These are phyloP conservation scores for Sarotherodon lohbergeri DNA, from an alignment of 2,113 vertebrate genomes.

Conservation along the genomic window DNA sequence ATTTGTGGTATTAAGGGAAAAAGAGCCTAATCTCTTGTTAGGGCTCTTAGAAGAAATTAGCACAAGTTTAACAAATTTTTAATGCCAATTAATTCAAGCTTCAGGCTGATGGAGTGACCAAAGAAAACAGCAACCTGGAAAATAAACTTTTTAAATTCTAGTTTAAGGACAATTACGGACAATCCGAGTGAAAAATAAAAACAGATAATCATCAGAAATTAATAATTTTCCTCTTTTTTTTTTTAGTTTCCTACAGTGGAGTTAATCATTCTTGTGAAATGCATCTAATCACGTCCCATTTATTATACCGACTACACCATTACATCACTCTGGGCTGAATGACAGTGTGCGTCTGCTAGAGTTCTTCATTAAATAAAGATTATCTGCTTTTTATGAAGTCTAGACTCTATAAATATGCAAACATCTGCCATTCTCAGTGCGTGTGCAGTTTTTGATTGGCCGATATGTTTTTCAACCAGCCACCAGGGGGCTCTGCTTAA, in stretches of 20 bases:
- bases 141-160: not conserved
- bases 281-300: not conserved
- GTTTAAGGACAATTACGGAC: not conserved
- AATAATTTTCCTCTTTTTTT: not conserved
- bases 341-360: not conserved
- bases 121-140: not conserved
- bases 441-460: not conserved
- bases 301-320: not conserved
- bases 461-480: not conserved
- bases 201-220: not conserved
- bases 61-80: not conserved
- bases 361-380: not conserved
- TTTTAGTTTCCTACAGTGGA: not conserved
- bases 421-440: not conserved
- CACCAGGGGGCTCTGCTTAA: not conserved
- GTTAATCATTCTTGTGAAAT: not conserved
- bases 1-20: not conserved
- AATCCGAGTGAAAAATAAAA: not conserved
- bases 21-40: not conserved
- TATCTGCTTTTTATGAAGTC: not conserved
- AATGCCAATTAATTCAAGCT: not conserved
- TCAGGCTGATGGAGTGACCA: not conserved
- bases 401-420: not conserved
- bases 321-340: not conserved
- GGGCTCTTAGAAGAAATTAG: not conserved